These are phyloP conservation scores for Plecturocebus donacophilus DNA, from an alignment of 2,113 vertebrate species.

Conservation along the genomic window DNA sequence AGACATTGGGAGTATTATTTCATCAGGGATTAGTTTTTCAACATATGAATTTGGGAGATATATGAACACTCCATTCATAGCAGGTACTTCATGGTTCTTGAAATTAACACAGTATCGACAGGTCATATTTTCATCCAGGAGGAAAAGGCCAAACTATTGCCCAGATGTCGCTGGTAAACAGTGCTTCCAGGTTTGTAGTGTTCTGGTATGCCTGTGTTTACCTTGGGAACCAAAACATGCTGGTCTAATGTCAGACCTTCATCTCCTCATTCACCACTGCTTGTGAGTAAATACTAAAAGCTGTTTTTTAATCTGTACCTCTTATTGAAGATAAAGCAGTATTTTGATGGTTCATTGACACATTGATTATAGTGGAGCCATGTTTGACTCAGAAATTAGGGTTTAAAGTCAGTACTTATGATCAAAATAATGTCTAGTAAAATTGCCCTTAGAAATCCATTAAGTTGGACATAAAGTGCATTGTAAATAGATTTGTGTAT, in stretches of 20 bases:
- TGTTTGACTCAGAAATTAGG: not conserved
- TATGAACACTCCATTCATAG: not conserved
- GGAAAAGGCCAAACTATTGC: not conserved
- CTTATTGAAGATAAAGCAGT: not conserved
- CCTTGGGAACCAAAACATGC: not conserved
- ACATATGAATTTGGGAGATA: not conserved
- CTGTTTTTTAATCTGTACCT: not conserved
- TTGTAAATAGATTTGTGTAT: not conserved
- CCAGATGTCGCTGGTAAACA: not conserved
- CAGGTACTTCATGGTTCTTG: not conserved
- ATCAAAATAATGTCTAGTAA: not conserved
- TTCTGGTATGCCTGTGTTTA: not conserved
- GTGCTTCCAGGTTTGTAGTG: not conserved
- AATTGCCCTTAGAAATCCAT: not conserved
- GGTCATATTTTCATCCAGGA: not conserved
- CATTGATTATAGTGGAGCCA: not conserved
- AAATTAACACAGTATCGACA: not conserved
- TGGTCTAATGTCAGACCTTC: not conserved
- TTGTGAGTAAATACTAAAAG: not conserved
- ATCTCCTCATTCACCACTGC: not conserved
- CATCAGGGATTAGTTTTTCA: not conserved
- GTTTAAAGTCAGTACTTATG: constrained; percentile 21
- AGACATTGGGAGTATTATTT: not conserved
- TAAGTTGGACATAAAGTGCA: not conserved
- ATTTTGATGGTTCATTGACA: not conserved